Evolutionary conservation across 2,888 invertebrate species (phyloP), one percentile per base, ranked within the genome.

Genomic region (Limnephilus lunatus): DNA sequence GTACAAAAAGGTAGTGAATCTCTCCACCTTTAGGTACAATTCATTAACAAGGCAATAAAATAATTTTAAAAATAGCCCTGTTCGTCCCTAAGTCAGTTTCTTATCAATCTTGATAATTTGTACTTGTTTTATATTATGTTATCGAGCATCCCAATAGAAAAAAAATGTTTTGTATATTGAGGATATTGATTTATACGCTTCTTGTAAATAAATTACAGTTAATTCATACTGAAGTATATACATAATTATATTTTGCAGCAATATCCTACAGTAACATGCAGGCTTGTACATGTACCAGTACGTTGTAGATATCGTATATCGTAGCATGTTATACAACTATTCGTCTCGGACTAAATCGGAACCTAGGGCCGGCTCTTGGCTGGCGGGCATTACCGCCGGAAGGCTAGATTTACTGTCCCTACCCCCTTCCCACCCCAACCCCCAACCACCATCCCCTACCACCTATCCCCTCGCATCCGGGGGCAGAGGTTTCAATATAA

Each of bases 341-440:
- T 83, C 89, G 89, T 91, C 89, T 91, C 81, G 15, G n/a, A n/a
- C 81, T 68, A 80, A 85, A 88, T 81, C 92, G 92, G 92, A 90
- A 90, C 90, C 31, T 83, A 86, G 81, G 90, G 92, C 81, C 80
- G 90, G 91, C 68, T 85, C 82, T 31, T 89, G 91, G 91, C 91
- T 91, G 92, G 82, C 91, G 91, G 89, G 88, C 92, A 92, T 92
- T 92, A 92, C 92, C 92, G 92, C 82, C 92, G 92, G 92, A 92
- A 88, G 88, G 30, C 39, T 35, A 92, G 90, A 90, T 92, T 92
- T 92, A 92, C 91, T 80, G 87, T 90, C 90, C 53, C 90, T 83
- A 85, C 53, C 53, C 25, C 53, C 14, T 19, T 68, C 25, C 25
- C 19, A 4, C 85, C 48, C 12, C 53, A 9, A 19, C 39, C 85